phyloP scores from a whole-genome alignment of 2,797 vertebrate species.

The Chaenodraco wilsoni region DNA sequence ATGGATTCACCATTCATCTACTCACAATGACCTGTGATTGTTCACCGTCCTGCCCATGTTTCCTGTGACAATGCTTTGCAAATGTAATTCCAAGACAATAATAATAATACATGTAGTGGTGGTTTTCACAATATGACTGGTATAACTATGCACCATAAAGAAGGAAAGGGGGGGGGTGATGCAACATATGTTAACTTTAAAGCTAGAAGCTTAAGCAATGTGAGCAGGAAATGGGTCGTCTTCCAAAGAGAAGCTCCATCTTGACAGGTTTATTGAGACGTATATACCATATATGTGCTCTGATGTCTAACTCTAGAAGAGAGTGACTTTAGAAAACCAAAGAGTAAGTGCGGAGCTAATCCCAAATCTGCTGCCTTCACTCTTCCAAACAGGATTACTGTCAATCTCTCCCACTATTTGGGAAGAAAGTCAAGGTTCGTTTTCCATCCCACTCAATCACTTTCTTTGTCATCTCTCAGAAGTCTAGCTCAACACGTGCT shows the following conservation, averaged over 20 bases:
- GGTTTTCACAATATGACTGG: neutral
- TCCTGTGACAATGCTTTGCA: neutral
- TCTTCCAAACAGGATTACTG: slow-evolving; percentile 70
- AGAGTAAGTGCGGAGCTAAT: slow-evolving; percentile 57
- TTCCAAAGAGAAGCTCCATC: slow-evolving; percentile 35
- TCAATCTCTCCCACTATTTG: slow-evolving; percentile 53
- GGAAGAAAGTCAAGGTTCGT: slow-evolving; percentile 46
- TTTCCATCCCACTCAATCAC: slow-evolving; percentile 64
- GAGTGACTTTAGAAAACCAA: slow-evolving; percentile 52
- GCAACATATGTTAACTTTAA: slow-evolving; percentile 20
- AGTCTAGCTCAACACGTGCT: slow-evolving; percentile 40
- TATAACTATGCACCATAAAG: neutral
- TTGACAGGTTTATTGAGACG: slow-evolving; percentile 71
- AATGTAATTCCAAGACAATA: neutral
- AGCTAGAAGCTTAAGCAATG: slow-evolving; percentile 17
- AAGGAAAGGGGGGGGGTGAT: neutral
- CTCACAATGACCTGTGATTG: neutral
- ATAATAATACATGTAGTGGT: neutral
- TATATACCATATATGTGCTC: slow-evolving; percentile 51
- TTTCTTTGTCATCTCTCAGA: slow-evolving; percentile 62
- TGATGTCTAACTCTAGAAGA: slow-evolving; percentile 52
- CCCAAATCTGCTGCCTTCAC: slow-evolving; percentile 67
- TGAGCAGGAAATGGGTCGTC: neutral
- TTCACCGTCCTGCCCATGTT: neutral
- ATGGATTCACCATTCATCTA: slow-evolving; percentile 8